Conservation (phyloP, 2,113 vertebrate genomes). For the Clarias magur region DNA sequence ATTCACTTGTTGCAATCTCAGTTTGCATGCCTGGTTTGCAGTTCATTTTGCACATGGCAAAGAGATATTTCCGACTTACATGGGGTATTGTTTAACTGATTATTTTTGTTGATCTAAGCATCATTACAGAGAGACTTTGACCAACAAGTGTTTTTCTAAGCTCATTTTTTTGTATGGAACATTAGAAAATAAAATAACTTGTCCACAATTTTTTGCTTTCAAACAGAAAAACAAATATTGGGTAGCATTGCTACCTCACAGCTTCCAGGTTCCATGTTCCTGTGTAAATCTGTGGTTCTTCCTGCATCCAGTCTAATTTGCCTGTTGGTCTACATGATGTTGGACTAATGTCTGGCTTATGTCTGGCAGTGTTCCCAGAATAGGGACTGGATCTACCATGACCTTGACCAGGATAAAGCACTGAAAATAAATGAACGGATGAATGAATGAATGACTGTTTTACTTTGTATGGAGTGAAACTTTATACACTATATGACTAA, state of each 20-base stretch:
- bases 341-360: neutral
- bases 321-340: neutral
- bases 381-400: neutral
- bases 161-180: neutral
- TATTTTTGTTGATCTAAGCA: neutral
- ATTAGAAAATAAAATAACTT: neutral
- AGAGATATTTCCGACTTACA: neutral
- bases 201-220: neutral
- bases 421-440: neutral
- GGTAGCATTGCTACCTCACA: neutral
- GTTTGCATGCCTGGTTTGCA: neutral
- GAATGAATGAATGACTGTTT: neutral
- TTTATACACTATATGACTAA: neutral
- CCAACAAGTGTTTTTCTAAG: neutral
- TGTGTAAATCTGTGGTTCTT: neutral
- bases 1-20: neutral
- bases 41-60: neutral
- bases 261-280: neutral
- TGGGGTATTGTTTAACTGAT: neutral
- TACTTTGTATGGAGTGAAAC: neutral
- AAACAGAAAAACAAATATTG: neutral
- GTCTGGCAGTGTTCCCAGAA: neutral
- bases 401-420: neutral
- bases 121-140: neutral
- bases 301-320: neutral